These are phyloP conservation scores for Sphyrna mokarran DNA, from an alignment of 2,113 vertebrate genomes.

Conservation along the genomic window DNA sequence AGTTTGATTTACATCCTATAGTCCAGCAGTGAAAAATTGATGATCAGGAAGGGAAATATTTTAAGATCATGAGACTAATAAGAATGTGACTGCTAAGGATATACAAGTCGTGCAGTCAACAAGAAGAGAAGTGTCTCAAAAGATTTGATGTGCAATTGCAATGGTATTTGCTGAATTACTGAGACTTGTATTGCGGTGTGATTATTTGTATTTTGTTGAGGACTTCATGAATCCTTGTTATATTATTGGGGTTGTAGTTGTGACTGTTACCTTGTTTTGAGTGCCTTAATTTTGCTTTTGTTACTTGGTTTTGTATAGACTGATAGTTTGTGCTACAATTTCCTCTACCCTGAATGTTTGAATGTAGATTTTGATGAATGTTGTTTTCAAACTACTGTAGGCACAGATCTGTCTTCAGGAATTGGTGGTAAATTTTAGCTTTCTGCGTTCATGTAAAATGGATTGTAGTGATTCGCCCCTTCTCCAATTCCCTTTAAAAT, in stretches of 20 bases:
- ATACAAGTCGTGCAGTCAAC: not conserved
- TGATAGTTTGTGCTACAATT: not conserved
- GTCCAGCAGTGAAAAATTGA: not conserved
- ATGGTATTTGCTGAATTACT: not conserved
- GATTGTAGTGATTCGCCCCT: not conserved
- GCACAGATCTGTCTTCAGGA: not conserved
- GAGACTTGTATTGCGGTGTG: not conserved
- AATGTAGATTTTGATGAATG: not conserved
- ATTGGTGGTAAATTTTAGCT: not conserved
- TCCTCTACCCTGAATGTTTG: not conserved
- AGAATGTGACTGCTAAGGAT: not conserved
- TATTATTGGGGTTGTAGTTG: not conserved
- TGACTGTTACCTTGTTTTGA: not conserved
- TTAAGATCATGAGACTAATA: not conserved
- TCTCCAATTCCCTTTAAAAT: not conserved
- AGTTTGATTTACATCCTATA: not conserved
- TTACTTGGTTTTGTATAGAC: not conserved
- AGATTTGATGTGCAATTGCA: not conserved
- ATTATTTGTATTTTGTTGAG: not conserved
- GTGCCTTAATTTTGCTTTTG: not conserved
- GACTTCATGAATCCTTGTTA: not conserved
- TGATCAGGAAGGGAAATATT: not conserved
- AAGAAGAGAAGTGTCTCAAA: not conserved
- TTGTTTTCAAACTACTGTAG: not conserved
- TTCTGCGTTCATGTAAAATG: not conserved